These are phyloP conservation scores for Dermatemys mawii DNA, from an alignment of 2,113 vertebrate species.

Conservation along the genomic window DNA sequence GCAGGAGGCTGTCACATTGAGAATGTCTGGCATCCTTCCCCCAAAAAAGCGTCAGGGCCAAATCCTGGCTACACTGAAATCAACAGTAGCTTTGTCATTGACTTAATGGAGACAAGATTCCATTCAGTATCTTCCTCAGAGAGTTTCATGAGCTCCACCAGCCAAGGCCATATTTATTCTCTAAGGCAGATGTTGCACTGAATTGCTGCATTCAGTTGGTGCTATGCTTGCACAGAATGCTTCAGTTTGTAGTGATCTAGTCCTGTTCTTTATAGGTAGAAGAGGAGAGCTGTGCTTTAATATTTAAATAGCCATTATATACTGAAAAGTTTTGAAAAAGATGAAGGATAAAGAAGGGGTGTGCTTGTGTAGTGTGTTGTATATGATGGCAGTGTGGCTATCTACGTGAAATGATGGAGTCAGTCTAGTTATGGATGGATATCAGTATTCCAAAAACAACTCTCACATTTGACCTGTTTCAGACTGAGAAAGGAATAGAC, in stretches of 20 bases:
- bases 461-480: background rate
- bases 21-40: background rate
- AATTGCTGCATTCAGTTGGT: fast-evolving
- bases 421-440: background rate
- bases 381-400: background rate
- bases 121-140: background rate
- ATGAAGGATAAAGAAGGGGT: background rate
- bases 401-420: background rate
- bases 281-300: background rate
- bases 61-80: background rate
- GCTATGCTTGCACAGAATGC: fast-evolving
- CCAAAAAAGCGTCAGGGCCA: background rate
- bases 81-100: background rate
- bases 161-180: background rate
- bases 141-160: background rate
- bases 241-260: background rate
- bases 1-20: fast-evolving
- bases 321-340: background rate
- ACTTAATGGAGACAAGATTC: background rate
- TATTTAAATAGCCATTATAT: background rate
- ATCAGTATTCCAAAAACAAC: background rate
- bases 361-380: background rate
- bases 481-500: background rate
- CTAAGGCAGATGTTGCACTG: background rate
- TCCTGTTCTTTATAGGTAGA: background rate